Evolutionary conservation across 2,888 invertebrate genomes (phyloP).

Genomic region (Aphelenchoides bicaudatus): DNA sequence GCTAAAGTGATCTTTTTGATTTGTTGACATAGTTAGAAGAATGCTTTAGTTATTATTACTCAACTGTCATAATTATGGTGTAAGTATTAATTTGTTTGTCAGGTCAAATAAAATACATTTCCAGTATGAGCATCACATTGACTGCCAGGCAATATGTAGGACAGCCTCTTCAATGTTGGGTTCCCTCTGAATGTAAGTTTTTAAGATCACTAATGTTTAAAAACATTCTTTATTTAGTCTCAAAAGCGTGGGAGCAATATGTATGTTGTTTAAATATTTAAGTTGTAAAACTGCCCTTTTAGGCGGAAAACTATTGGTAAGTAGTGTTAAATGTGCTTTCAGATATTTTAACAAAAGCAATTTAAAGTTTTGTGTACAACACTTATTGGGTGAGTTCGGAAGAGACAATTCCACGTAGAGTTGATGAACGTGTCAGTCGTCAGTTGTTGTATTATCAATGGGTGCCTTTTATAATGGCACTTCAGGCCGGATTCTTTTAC

Average conservation of each 20-base stretch:
- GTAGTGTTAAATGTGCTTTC: neutral
- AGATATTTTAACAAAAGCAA: neutral
- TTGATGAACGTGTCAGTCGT: constrained; percentile 47
- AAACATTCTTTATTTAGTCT: too few species aligned
- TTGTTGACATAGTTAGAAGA: too few species aligned
- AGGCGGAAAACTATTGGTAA: constrained; percentile 57
- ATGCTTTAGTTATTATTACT: constrained; percentile 57
- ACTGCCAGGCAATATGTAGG: constrained; percentile 57
- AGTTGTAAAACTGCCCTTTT: too few species aligned
- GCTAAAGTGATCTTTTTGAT: too few species aligned
- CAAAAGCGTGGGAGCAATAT: constrained; percentile 23
- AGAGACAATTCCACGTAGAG: constrained; percentile 43
- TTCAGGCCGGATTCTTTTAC: constrained; percentile 55
- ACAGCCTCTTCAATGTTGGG: constrained; percentile 59
- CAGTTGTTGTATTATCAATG: constrained; percentile 58
- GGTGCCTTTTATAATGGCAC: constrained; percentile 57
- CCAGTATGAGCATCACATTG: constrained; percentile 36
- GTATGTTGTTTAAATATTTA: too few species aligned
- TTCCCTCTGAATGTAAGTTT: constrained; percentile 50
- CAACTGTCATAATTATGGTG: constrained; percentile 49
- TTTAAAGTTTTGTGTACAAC: constrained; percentile 53
- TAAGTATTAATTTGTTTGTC: constrained; percentile 40
- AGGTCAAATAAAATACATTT: constrained; percentile 57
- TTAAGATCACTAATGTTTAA: too few species aligned
- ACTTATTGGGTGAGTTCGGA: constrained; percentile 57